A percentile compares a stretch with the other conserved stretches of the same genome.
phyloP scores from a whole-genome alignment of 2,797 vertebrate genomes.

The Chaetodon trifasciatus region DNA sequence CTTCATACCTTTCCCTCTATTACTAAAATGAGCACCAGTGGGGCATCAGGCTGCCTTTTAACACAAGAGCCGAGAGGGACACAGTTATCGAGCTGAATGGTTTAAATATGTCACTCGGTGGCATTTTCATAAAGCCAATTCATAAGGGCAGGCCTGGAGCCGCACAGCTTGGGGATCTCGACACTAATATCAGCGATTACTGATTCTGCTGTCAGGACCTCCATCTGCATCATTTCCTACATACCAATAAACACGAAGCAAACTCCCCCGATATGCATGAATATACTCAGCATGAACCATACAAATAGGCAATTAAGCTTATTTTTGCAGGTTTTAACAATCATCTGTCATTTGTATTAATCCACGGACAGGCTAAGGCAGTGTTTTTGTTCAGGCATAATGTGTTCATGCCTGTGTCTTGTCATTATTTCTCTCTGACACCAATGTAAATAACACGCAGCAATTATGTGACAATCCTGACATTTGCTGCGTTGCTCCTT shows the following conservation, averaged over 20 bases:
- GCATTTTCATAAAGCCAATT: constrained; percentile 73
- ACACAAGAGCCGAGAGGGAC: constrained; percentile 51
- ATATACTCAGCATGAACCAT: constrained; percentile 25
- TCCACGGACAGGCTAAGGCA: constrained; percentile 33
- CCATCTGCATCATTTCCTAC: constrained; percentile 52
- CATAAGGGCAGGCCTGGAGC: constrained; percentile 47
- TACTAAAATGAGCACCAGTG: constrained; percentile 40
- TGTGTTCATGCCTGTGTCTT: constrained; percentile 25
- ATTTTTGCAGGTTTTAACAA: constrained; percentile 32
- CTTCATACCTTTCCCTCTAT: constrained; percentile 13
- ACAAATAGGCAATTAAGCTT: constrained; percentile 26
- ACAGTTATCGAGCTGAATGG: constrained; percentile 62
- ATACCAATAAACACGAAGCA: constrained; percentile 28
- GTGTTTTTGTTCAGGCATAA: constrained; percentile 33
- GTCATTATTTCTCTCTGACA: constrained; percentile 55
- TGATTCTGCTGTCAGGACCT: constrained; percentile 44
- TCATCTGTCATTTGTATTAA: constrained; percentile 13
- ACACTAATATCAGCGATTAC: constrained; percentile 57
- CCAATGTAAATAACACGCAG: constrained; percentile 34
- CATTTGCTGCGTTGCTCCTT: constrained; percentile 25
- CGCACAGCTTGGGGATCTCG: constrained; percentile 42
- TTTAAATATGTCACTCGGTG: constrained; percentile 70
- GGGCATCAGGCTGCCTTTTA: constrained; percentile 50
- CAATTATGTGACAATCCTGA: constrained; percentile 40
- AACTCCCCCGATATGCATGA: constrained; percentile 4